These are phyloP conservation scores for Chrysocyon brachyurus DNA, from an alignment of 2,797 vertebrate genomes.

Conservation along the genomic window DNA sequence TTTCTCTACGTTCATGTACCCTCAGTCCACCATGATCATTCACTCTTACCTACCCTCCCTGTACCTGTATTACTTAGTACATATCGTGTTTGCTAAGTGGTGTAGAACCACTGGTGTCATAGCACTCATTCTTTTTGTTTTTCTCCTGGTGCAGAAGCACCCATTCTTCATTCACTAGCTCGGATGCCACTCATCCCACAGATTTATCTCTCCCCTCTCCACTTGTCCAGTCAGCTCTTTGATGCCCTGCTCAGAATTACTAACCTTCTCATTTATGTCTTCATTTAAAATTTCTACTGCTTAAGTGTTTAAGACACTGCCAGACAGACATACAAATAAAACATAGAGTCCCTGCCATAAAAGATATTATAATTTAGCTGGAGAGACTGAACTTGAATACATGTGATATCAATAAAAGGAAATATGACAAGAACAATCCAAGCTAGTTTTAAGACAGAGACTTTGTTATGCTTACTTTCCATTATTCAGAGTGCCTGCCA, in stretches of 20 bases:
- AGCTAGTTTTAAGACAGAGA: not conserved
- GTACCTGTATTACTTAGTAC: not conserved
- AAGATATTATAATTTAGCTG: not conserved
- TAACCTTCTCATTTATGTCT: not conserved
- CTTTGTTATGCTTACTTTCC: not conserved
- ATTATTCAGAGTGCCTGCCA: not conserved
- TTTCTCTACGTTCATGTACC: accelerated
- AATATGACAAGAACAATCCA: not conserved
- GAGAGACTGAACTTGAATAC: not conserved
- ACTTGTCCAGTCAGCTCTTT: not conserved
- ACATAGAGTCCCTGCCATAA: not conserved
- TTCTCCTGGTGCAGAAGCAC: not conserved
- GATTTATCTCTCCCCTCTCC: not conserved
- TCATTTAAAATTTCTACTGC: not conserved
- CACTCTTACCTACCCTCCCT: not conserved
- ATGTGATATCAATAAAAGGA: not conserved
- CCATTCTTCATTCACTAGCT: not conserved
- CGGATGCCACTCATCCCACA: too few species aligned
- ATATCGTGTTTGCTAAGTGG: not conserved
- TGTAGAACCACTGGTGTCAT: too few species aligned
- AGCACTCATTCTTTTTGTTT: not conserved
- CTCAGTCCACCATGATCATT: not conserved
- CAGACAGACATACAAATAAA: not conserved
- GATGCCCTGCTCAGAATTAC: not conserved
- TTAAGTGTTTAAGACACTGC: not conserved